Evolutionary conservation across 1,140 invertebrate species (phyloP), one percentile per base, ranked within the genome.

Genomic region (Neotoxoptera formosana): DNA sequence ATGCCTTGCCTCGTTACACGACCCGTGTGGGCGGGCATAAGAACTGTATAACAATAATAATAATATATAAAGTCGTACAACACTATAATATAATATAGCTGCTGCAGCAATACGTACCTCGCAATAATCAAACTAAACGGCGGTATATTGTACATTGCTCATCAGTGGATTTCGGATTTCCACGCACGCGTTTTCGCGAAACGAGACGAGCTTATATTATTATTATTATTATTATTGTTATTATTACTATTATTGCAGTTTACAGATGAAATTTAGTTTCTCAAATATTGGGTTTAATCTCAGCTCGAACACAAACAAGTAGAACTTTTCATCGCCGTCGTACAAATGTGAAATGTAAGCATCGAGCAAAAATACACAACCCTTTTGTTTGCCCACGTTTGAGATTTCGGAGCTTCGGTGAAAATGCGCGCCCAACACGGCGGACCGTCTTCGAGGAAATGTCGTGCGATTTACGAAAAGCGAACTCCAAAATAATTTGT

Each of bases 331-430:
- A 34, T 88, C 51, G 51, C 41, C 51, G 88, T 41, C 34, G 34
- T 41, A 89, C 34, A 89, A 89, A 89, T 56, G 34, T 56, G 34
- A 56, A 89, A 56, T 53, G n/a, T 89, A 56, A 89, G 88, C 51
- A 89, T 53, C 48, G 51, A 30, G n/a, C 30, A 45, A 87, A 89
- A 89, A 56, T 36, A 89, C 87, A 53, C n/a, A 45, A 53, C 30
- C 30, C 30, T 30, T 14, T 89, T 53, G 21, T 56, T 89, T 34
- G 36, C 34, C 47, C 34, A 56, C 23, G 48, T 48, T 87, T n/a
- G 47, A 36, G 48, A 56, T 89, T 56, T 36, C 23, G 9, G 21
- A 23, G 88, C 6, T 88, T 53, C n/a, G n/a, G 47, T 51, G 21
- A 76, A 76, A 67, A 76, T 84, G 45, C 21, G 11, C 76, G 45